A percentile compares a stretch with the other conserved stretches of the same genome.
Conservation (phyloP, 2,888 invertebrate species). For the Nysson spinosus region DNA sequence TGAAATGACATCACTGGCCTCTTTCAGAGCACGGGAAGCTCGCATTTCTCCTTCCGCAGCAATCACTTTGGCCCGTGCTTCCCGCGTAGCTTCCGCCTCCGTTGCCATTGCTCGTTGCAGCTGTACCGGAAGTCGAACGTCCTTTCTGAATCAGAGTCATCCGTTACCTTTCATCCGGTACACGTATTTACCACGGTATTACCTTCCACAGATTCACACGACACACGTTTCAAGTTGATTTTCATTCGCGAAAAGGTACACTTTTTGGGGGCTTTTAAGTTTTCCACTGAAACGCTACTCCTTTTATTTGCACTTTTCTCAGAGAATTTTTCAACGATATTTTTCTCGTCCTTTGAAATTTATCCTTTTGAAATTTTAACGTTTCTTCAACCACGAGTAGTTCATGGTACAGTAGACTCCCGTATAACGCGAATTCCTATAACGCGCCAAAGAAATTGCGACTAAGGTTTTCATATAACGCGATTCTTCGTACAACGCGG, state of each 20-base stretch:
- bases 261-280: not conserved
- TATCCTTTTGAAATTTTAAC: too few relatives aligned
- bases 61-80: conserved; percentile 88
- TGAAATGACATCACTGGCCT: conserved; percentile 91
- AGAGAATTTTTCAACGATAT: too few relatives aligned
- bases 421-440: too few relatives aligned
- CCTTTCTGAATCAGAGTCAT: conserved; percentile 81
- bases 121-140: conserved; percentile 87
- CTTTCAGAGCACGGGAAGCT: conserved; percentile 90
- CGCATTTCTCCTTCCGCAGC: conserved; percentile 93
- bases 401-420: too few relatives aligned
- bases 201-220: not conserved
- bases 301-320: too few relatives aligned
- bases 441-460: too few relatives aligned
- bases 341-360: too few relatives aligned
- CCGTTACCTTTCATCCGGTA: conserved; percentile 40
- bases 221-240: not conserved
- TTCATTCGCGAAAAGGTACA: not conserved
- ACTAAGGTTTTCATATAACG: too few relatives aligned
- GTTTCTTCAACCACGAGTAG: too few relatives aligned
- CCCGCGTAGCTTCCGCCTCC: conserved; percentile 88
- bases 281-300: too few relatives aligned
- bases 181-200: not conserved
- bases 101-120: conserved; percentile 90
- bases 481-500: too few relatives aligned